Conservation (phyloP, 2,888 invertebrate species). For the Agonopterix arenella region DNA sequence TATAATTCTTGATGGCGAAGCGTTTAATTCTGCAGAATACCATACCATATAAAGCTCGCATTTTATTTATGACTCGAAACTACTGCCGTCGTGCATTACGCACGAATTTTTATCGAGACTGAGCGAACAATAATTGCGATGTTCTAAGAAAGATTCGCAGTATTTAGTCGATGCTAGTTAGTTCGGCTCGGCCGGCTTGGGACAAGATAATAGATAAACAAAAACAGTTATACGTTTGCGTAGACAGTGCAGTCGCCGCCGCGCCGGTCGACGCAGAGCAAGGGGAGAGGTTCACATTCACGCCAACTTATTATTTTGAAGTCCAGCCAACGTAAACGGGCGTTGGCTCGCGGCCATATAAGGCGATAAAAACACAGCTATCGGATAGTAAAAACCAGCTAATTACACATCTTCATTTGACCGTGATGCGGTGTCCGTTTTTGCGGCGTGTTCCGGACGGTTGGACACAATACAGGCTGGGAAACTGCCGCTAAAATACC, state of each 20-base stretch:
- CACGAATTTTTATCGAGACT: background rate
- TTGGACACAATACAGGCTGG: slow-evolving; percentile 37
- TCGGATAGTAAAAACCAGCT: slow-evolving; percentile 54
- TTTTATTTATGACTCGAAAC: slow-evolving; percentile 2
- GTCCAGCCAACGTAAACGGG: slow-evolving; percentile 53
- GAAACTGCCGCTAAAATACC: slow-evolving; percentile 47
- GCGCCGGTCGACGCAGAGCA: slow-evolving; percentile 1
- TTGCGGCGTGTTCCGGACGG: slow-evolving; percentile 52
- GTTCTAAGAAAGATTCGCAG: slow-evolving; percentile 4
- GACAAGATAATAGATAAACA: slow-evolving; percentile 39
- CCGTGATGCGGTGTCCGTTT: slow-evolving; percentile 58
- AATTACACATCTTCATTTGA: slow-evolving; percentile 74
- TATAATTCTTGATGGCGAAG: slow-evolving; percentile 29
- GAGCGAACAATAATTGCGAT: background rate
- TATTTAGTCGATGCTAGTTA: slow-evolving; percentile 24
- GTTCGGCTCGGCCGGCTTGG: slow-evolving; percentile 11
- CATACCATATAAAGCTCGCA: slow-evolving; percentile 28
- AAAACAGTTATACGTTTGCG: slow-evolving; percentile 22
- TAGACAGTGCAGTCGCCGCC: slow-evolving; percentile 10
- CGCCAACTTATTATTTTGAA: slow-evolving; percentile 43
- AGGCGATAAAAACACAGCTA: slow-evolving; percentile 47
- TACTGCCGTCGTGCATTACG: background rate
- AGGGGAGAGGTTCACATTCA: slow-evolving; percentile 10
- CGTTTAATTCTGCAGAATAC: slow-evolving; percentile 18
- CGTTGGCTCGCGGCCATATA: slow-evolving; percentile 52